Conservation (phyloP, 2,888 invertebrate genomes). For the Stomorhina lunata region DNA sequence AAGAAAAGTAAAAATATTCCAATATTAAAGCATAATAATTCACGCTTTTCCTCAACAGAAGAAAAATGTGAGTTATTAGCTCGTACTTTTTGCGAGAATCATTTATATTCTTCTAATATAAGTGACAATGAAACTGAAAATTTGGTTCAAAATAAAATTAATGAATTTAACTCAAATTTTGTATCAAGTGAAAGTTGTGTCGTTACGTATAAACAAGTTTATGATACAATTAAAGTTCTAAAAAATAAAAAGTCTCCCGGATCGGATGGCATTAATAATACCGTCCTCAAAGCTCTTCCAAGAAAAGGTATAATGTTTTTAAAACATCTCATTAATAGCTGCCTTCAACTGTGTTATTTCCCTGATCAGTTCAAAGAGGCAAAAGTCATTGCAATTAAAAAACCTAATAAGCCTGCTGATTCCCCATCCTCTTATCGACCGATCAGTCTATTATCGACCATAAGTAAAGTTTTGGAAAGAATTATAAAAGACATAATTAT, state of each 20-base stretch:
- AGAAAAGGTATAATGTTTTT: background rate
- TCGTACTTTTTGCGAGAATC: background rate
- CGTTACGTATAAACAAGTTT: no score
- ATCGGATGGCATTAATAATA: no score
- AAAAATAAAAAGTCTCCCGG: no score
- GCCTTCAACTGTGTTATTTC: constrained; percentile 10
- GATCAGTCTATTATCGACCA: no score
- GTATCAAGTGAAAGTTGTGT: background rate
- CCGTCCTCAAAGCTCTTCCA: no score
- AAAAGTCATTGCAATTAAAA: constrained; percentile 27
- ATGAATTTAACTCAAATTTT: background rate
- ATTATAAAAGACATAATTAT: background rate
- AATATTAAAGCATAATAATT: background rate
- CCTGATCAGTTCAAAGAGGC: constrained; percentile 9
- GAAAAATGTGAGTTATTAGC: background rate
- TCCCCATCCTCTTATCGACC: constrained; percentile 6
- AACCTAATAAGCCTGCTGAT: constrained; percentile 24
- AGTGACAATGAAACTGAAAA: background rate
- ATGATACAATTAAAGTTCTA: no score
- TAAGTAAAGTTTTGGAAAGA: no score
- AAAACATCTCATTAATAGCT: background rate
- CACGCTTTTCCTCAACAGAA: background rate
- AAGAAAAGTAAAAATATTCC: background rate
- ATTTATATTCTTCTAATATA: background rate
- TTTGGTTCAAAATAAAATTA: background rate